phyloP scores from a whole-genome alignment of 2,113 vertebrate genomes.

The Sinocyclocheilus grahami region DNA sequence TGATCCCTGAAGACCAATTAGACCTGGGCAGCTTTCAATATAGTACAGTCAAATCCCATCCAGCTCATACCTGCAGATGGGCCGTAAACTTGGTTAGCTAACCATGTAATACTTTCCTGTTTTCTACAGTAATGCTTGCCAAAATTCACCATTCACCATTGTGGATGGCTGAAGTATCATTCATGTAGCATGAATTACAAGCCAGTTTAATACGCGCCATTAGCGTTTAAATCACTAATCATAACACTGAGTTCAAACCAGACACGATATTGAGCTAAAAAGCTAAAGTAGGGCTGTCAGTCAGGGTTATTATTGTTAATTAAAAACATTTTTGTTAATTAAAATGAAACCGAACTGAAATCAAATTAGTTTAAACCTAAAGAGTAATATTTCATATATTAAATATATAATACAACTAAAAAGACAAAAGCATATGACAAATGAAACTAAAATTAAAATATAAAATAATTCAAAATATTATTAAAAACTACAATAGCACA shows the following conservation, averaged over 20 bases:
- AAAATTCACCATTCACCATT: background rate
- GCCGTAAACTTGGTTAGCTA: background rate
- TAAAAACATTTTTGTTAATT: background rate
- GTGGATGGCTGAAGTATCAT: background rate
- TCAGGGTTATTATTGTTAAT: background rate
- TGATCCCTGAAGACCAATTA: background rate
- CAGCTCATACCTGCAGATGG: constrained; percentile 2
- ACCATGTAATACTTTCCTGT: constrained; percentile 14
- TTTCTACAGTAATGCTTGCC: background rate
- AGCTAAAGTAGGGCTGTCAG: background rate
- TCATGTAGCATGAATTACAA: background rate
- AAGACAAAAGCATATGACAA: no score
- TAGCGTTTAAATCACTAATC: background rate
- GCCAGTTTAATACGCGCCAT: background rate
- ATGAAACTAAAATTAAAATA: background rate
- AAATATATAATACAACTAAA: no score
- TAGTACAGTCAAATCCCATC: background rate
- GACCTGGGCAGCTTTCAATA: background rate
- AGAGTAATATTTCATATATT: no score
- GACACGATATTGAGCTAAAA: background rate
- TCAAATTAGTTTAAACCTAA: no score
- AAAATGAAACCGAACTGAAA: no score
- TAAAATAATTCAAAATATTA: background rate
- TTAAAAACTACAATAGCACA: background rate
- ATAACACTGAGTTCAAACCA: background rate